These are phyloP conservation scores for Galemys pyrenaicus DNA, from an alignment of 2,113 vertebrate genomes.

Conservation along the genomic window DNA sequence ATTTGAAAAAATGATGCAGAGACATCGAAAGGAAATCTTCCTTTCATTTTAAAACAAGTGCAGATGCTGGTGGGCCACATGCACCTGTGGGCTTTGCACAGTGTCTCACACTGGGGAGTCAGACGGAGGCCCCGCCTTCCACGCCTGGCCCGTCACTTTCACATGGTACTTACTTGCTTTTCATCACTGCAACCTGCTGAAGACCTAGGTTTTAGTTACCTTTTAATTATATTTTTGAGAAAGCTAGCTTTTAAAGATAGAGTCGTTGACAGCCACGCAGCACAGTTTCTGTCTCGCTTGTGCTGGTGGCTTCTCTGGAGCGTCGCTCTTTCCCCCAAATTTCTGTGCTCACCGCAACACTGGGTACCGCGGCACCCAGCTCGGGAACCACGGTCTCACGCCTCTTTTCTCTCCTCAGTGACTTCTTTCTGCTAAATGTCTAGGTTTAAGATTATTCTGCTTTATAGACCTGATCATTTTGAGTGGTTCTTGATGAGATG, in stretches of 20 bases:
- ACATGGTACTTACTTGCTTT: rapidly evolving
- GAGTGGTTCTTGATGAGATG: not conserved
- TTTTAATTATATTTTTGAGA: not conserved
- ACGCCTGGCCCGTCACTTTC: not conserved
- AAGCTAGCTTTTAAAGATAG: not conserved
- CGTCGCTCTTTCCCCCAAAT: rapidly evolving
- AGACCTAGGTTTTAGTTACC: too few relatives aligned
- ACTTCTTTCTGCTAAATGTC: not conserved
- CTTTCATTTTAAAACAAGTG: not conserved
- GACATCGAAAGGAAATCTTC: not conserved
- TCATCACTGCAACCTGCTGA: not conserved
- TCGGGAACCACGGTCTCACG: not conserved
- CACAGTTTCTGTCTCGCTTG: not conserved
- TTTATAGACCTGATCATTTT: not conserved
- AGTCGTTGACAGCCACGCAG: rapidly evolving
- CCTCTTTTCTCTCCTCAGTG: not conserved
- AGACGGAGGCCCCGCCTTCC: not conserved
- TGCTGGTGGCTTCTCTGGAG: too few relatives aligned
- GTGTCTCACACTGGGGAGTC: not conserved
- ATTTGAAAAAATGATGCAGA: not conserved
- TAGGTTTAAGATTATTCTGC: not conserved
- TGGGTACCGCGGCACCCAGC: not conserved
- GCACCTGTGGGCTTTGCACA: rapidly evolving
- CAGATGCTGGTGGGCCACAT: rapidly evolving
- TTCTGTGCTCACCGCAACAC: not conserved